Conservation (phyloP, 2,113 vertebrate genomes). For the Naja naja region DNA sequence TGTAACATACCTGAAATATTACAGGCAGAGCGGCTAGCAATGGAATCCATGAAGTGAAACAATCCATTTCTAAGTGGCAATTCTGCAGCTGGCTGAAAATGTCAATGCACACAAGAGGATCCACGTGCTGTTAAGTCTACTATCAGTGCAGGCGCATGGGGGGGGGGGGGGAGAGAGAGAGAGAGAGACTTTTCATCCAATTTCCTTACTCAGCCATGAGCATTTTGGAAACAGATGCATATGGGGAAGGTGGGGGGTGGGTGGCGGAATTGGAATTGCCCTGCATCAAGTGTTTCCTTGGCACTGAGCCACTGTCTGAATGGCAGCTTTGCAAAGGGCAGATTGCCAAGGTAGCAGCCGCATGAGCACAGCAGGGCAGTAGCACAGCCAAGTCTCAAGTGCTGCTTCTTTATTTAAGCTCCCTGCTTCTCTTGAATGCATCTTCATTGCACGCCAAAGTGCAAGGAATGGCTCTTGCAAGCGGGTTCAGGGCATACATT, state of each 20-base stretch:
- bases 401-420: background rate
- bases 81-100: background rate
- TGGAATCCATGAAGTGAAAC: background rate
- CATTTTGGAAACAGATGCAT: background rate
- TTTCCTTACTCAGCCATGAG: background rate
- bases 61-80: background rate
- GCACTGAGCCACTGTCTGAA: slow-evolving; percentile 11
- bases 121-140: background rate
- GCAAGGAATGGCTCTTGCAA: background rate
- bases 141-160: background rate
- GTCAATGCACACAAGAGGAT: background rate
- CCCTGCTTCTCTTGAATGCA: background rate
- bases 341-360: background rate
- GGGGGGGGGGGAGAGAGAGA: no score
- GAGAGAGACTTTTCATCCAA: background rate
- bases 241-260: background rate
- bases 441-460: background rate
- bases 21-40: background rate
- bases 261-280: background rate
- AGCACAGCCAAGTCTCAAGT: background rate
- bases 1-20: background rate
- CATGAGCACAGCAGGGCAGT: background rate
- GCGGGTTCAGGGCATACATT: background rate
- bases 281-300: slow-evolving; percentile 1
- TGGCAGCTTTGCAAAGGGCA: background rate